Evolutionary conservation across 2,888 invertebrate genomes (phyloP), one percentile per base, ranked within the genome.

Genomic region (Odontocerum albicorne): DNA sequence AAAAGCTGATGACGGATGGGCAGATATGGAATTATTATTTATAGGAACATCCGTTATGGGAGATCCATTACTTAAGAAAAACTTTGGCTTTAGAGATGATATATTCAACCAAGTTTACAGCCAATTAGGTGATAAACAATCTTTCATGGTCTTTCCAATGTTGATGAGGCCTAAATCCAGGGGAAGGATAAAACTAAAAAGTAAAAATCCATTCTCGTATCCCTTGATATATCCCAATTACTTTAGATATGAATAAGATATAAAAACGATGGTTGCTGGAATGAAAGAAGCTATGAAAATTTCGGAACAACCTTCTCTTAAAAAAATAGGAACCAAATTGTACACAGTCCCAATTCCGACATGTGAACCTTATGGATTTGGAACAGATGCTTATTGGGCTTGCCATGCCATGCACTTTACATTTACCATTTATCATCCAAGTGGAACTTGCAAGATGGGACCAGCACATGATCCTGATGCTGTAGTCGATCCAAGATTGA

Each of bases 141-240:
- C 68, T 0, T 78, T 77, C 52, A 77, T 77, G 76, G 70, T 87
- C 1, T 82, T 87, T 61, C 88, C 88, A 0, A 86, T 88, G 73
- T 67, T 89, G 22, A 80, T 89, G 69, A 77, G 87, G 60, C 89
- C 90, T 0, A 81, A 82, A 65, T 88, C 88, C n/a, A 76, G 77
- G 62, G 89, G 90, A 0, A 74, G 82, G 57, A 70, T 90, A 0
- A 77, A 74, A 68, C 74, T 94, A n/a, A 80, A 77, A 64, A 86
- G 84, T 8, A 83, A 74, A 54, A 83, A 92, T 68, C 90, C 92
- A 0, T 80, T 81, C 62, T 79, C 83, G 0, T 82, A 85, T 63
- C 91, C 93, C 0, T 72, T 81, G n/a, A 77, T 92, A 47, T 82
- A 90, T 62, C 88, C 91, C 0, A 90, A 89, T 67, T 96, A 94